A percentile compares a stretch with the other conserved stretches of the same genome.
These are phyloP conservation scores for Arge pagana DNA, from an alignment of 2,888 invertebrate species.

Conservation along the genomic window DNA sequence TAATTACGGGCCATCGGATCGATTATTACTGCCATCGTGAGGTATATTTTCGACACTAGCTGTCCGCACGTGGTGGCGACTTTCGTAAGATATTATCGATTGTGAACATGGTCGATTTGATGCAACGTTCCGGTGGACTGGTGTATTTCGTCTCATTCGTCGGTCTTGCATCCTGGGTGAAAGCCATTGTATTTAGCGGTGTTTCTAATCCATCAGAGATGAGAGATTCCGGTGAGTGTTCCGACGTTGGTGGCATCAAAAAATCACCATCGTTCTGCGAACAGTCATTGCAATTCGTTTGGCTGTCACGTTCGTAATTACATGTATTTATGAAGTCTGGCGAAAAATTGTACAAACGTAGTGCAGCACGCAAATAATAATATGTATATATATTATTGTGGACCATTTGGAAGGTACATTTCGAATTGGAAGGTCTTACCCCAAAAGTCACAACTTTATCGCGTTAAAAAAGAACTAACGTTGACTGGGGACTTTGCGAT, in stretches of 20 bases:
- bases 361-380: background rate
- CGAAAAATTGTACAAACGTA: background rate
- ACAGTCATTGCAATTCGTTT: too few species aligned
- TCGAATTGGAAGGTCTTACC: background rate
- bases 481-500: background rate
- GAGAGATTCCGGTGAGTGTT: constrained; percentile 1
- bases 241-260: background rate
- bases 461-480: too few species aligned
- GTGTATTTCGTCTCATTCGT: constrained; percentile 9
- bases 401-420: too few species aligned
- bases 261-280: constrained; percentile 1
- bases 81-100: constrained; percentile 47
- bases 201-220: too few species aligned
- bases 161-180: constrained; percentile 1
- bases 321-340: background rate
- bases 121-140: constrained; percentile 14
- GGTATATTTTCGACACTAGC: too few species aligned
- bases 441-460: too few species aligned
- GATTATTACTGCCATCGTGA: too few species aligned
- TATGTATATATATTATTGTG: background rate
- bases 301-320: too few species aligned
- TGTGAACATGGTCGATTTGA: constrained; percentile 44
- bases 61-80: constrained; percentile 27
- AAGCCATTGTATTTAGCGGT: background rate
- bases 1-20: too few species aligned